Conservation (phyloP, 2,113 vertebrate genomes). For the Nymphicus hollandicus region DNA sequence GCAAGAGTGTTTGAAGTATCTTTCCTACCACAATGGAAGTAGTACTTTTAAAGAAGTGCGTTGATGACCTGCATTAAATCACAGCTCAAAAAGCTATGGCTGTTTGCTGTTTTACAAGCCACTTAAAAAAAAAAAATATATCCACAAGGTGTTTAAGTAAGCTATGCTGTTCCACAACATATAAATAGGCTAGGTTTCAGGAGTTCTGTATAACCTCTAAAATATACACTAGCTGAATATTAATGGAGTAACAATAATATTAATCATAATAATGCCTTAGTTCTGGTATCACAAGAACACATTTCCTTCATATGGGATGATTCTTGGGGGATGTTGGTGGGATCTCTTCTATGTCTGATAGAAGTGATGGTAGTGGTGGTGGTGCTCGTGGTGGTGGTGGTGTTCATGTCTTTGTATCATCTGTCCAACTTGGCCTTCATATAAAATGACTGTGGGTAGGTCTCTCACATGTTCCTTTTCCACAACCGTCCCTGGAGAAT, state of each 20-base stretch:
- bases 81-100: constrained; percentile 46
- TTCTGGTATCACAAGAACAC: constrained; percentile 1
- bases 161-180: constrained; percentile 67
- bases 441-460: constrained; percentile 85
- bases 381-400: constrained; percentile 97
- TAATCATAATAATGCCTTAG: constrained; percentile 68
- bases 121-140: neutral
- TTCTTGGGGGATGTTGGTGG: neutral
- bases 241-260: constrained; percentile 75
- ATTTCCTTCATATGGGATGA: constrained; percentile 65
- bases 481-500: constrained; percentile 75
- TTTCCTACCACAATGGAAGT: constrained; percentile 27
- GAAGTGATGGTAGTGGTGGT: constrained; percentile 99
- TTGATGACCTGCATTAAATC: constrained; percentile 34
- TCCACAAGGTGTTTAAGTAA: constrained; percentile 67
- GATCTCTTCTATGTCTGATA: constrained; percentile 88
- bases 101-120: constrained; percentile 56
- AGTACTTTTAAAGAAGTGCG: constrained; percentile 49
- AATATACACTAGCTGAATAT: constrained; percentile 74
- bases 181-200: constrained; percentile 77
- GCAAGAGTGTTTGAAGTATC: constrained; percentile 50
- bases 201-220: constrained; percentile 74
- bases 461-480: constrained; percentile 90
- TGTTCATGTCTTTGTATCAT: constrained; percentile 96
- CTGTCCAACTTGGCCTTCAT: constrained; percentile 88